A percentile compares a stretch with the other conserved stretches of the same genome.
Evolutionary conservation across 2,888 invertebrate genomes (phyloP).

Genomic region (Electrophaes corylata): DNA sequence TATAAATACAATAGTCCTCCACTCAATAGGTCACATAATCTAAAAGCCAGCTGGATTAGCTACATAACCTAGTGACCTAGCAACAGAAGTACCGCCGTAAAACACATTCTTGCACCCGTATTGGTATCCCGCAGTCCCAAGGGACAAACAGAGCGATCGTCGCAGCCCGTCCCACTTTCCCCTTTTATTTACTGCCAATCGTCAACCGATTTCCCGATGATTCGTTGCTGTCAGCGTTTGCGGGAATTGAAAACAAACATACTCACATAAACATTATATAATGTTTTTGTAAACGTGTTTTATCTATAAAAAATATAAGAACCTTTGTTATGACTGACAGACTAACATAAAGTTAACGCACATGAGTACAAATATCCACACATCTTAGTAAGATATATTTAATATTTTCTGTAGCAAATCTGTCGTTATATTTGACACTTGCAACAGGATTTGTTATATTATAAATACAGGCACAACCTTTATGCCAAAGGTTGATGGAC

Average conservation of each 20-base stretch:
- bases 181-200: constrained; percentile 57
- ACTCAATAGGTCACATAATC: constrained; percentile 11
- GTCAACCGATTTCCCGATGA: constrained; percentile 49
- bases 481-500: too few relatives aligned
- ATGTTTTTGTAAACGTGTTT: neutral
- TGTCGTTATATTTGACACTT: too few relatives aligned
- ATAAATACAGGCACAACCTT: too few relatives aligned
- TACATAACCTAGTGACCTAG: constrained; percentile 20
- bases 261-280: too few relatives aligned
- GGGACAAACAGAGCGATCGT: constrained; percentile 54
- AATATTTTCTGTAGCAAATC: too few relatives aligned
- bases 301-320: neutral
- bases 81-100: constrained; percentile 18
- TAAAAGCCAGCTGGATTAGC: constrained; percentile 23
- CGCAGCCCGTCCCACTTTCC: constrained; percentile 56
- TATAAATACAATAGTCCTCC: neutral
- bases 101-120: constrained; percentile 49
- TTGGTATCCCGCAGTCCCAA: constrained; percentile 57
- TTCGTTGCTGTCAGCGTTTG: constrained; percentile 44
- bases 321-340: too few relatives aligned
- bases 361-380: too few relatives aligned
- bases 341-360: too few relatives aligned
- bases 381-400: too few relatives aligned
- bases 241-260: constrained; percentile 45
- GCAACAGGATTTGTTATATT: too few relatives aligned